These are phyloP conservation scores for Tokudaia tokunoshimensis DNA, from an alignment of 2,797 vertebrate species.

Conservation along the genomic window DNA sequence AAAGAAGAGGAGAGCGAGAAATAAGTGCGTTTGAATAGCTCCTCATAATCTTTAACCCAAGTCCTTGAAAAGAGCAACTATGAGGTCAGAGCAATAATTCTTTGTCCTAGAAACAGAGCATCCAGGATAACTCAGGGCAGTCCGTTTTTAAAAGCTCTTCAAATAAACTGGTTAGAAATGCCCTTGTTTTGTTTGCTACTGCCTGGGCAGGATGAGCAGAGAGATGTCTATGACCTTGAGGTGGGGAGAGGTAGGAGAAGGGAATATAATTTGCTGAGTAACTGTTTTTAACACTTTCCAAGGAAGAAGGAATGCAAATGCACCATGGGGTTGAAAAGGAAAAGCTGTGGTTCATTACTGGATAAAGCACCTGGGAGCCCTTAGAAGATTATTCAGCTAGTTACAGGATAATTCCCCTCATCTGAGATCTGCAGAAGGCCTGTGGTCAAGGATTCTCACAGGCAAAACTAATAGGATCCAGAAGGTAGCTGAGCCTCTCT, in stretches of 20 bases:
- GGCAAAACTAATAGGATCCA: background rate
- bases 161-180: slow-evolving; percentile 59
- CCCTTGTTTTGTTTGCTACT: slow-evolving; percentile 44
- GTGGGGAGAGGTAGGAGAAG: background rate
- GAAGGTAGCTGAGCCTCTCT: background rate
- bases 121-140: slow-evolving; percentile 70
- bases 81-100: slow-evolving; percentile 74
- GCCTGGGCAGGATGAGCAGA: background rate
- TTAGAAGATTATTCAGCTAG: background rate
- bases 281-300: slow-evolving; percentile 28
- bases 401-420: background rate
- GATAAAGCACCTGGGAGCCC: background rate
- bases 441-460: background rate
- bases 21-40: slow-evolving; percentile 68
- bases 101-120: slow-evolving; percentile 69
- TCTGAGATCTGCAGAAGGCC: background rate
- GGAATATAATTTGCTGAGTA: background rate
- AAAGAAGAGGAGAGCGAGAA: slow-evolving; percentile 34
- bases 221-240: background rate
- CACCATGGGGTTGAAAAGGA: background rate
- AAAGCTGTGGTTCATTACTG: background rate
- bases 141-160: slow-evolving; percentile 56
- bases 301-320: background rate
- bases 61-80: slow-evolving; percentile 71
- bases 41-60: slow-evolving; percentile 67